Evolutionary conservation across 2,113 vertebrate species (phyloP).

Genomic region (Chloroceryle aenea): DNA sequence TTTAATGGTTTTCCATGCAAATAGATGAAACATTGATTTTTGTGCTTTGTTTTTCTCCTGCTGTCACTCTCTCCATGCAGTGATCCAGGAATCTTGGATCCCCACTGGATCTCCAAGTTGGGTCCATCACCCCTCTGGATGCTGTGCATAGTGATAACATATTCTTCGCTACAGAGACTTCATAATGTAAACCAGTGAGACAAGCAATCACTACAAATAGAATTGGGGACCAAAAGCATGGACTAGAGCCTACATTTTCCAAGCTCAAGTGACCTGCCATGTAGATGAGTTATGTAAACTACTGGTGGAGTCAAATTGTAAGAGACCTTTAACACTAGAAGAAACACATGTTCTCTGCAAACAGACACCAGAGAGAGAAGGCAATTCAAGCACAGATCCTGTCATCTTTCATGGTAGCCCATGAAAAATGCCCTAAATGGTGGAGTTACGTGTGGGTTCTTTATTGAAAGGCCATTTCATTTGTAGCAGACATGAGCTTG

Average conservation of each 20-base stretch:
- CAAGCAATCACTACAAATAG: neutral
- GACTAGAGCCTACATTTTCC: neutral
- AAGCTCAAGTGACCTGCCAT: rapidly evolving
- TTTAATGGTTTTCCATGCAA: neutral
- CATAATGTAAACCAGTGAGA: neutral
- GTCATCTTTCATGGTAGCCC: neutral
- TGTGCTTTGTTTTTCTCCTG: neutral
- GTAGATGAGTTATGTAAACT: neutral
- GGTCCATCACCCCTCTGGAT: rapidly evolving
- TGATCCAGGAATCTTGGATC: neutral
- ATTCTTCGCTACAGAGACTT: neutral
- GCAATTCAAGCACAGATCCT: neutral
- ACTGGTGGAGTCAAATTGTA: neutral
- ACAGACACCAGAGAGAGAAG: neutral
- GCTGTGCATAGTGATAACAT: neutral
- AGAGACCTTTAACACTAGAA: neutral
- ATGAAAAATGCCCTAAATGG: neutral
- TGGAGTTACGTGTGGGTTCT: neutral
- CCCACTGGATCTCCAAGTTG: neutral
- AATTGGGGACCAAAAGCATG: neutral
- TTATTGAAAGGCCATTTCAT: neutral
- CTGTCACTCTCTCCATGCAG: neutral
- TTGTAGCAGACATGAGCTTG: neutral
- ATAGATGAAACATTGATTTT: neutral
- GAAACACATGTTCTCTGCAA: neutral